Conservation (phyloP, 2,113 vertebrate genomes). For the Illadopsis cleaveri region DNA sequence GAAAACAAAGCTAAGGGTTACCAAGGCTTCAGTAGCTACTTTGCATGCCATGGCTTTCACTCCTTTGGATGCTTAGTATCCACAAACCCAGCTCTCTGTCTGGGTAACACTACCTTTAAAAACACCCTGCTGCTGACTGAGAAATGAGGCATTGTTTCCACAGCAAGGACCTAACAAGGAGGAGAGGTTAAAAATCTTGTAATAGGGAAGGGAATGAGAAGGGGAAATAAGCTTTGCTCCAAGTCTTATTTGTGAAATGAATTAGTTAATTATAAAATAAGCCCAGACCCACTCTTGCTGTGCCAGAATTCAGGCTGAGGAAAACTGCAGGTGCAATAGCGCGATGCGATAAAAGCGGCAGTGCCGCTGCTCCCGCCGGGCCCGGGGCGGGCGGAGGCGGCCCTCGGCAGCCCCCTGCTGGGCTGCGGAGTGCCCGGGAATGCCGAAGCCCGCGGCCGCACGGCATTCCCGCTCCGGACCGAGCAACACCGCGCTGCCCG, state of each 20-base stretch:
- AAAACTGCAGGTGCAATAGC: not conserved
- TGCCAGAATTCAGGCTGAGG: not conserved
- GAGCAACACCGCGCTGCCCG: accelerated
- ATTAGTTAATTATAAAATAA: not conserved
- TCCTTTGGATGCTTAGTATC: not conserved
- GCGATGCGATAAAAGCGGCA: not conserved
- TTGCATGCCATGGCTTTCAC: not conserved
- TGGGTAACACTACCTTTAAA: not conserved
- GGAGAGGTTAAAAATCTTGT: not conserved
- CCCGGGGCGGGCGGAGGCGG: not conserved
- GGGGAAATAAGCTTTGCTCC: not conserved
- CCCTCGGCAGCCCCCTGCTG: not conserved
- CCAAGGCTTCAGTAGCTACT: not conserved
- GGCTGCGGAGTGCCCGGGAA: not conserved
- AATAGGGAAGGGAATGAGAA: not conserved
- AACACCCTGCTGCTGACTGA: not conserved
- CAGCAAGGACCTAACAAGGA: not conserved
- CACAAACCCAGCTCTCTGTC: not conserved
- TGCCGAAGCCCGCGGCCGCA: not conserved
- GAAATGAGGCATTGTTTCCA: not conserved
- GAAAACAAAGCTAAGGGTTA: not conserved
- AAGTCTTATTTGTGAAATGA: not conserved
- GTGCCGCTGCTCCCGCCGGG: not conserved
- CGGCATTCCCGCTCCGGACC: accelerated
- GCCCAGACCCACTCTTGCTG: not conserved